Evolutionary conservation across 2,888 invertebrate genomes (phyloP).

Genomic region (Scaptomyza cyrtandrae): DNA sequence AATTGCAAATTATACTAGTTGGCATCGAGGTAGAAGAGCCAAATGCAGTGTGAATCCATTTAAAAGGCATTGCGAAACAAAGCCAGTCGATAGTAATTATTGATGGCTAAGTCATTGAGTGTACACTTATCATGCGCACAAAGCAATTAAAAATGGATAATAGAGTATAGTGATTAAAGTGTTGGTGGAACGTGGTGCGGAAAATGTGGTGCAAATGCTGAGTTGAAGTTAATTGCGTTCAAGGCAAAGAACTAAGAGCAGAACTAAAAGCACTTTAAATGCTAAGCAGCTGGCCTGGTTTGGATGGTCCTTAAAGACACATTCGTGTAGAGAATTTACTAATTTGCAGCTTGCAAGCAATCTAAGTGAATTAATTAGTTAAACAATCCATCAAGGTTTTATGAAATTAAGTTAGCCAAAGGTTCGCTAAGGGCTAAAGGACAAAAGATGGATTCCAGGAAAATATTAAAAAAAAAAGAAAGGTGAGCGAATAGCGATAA

Average conservation of each 20-base stretch:
- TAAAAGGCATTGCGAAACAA: constrained; percentile 22
- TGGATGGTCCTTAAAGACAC: constrained; percentile 23
- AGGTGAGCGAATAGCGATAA: constrained; percentile 28
- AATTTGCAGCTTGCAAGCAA: constrained; percentile 49
- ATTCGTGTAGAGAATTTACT: constrained; percentile 52
- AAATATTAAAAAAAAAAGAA: constrained; percentile 1
- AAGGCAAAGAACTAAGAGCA: constrained; percentile 47
- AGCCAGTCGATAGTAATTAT: constrained; percentile 54
- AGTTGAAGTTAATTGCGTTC: constrained; percentile 57
- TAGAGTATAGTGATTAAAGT: neutral
- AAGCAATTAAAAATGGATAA: constrained; percentile 27
- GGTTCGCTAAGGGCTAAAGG: constrained; percentile 13
- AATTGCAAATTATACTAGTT: constrained; percentile 35
- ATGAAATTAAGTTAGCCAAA: constrained; percentile 46
- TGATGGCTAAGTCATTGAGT: constrained; percentile 68
- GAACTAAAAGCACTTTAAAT: constrained; percentile 65
- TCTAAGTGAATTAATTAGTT: constrained; percentile 64
- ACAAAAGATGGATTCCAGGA: neutral
- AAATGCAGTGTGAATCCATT: constrained; percentile 30
- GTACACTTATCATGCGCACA: constrained; percentile 24
- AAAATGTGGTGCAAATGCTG: neutral
- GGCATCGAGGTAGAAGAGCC: constrained; percentile 18
- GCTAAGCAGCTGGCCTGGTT: constrained; percentile 41
- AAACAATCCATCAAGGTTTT: constrained; percentile 60
- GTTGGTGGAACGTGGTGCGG: neutral